These are phyloP conservation scores for Watsonalla binaria DNA, from an alignment of 2,888 invertebrate species.

Conservation along the genomic window DNA sequence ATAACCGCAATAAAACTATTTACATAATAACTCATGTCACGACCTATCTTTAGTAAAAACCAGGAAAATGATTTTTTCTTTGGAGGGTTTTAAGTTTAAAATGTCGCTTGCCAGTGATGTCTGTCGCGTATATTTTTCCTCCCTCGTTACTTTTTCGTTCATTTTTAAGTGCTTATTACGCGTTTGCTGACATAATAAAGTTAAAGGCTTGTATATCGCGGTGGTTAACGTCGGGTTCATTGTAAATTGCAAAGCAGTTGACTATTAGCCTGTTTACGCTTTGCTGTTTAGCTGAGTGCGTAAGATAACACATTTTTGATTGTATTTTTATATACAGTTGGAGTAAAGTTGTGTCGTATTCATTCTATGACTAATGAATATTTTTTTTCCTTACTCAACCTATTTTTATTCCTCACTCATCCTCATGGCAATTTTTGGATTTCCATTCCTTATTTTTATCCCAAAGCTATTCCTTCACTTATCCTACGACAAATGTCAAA, in stretches of 20 bases:
- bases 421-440: no score
- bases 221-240: background rate
- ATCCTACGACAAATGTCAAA: no score
- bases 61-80: conserved; percentile 22
- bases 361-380: no score
- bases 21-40: conserved; percentile 26
- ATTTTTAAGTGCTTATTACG: conserved; percentile 3
- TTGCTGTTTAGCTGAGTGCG: background rate
- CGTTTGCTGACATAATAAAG: background rate
- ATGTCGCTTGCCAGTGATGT: conserved; percentile 15
- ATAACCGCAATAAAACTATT: conserved; percentile 34
- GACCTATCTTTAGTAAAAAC: conserved; percentile 13
- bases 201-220: background rate
- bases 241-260: background rate
- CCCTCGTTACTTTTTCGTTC: conserved; percentile 3
- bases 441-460: no score
- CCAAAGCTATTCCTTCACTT: no score
- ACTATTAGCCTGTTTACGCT: background rate
- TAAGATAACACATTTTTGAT: background rate
- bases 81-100: conserved; percentile 18
- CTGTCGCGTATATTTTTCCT: conserved; percentile 8
- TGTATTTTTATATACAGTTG: background rate
- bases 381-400: no score
- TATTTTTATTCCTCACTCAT: no score
- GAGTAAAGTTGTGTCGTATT: no score